Percentiles rank a stretch among this genome's conserved stretches.
Evolutionary conservation across 2,797 vertebrate species (phyloP).

Genomic region (Echeneis naucrates): DNA sequence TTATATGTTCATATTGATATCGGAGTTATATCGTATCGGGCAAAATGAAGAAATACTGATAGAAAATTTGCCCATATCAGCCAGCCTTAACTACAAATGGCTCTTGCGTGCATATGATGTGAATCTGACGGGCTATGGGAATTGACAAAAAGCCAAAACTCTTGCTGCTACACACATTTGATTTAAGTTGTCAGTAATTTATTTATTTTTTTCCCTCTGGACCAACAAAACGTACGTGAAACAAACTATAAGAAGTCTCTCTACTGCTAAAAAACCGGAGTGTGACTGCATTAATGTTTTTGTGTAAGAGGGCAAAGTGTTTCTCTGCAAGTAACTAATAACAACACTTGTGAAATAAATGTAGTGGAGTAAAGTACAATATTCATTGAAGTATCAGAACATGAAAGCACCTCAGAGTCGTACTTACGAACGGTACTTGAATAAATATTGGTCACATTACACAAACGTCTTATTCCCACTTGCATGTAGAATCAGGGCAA

Average conservation of each 20-base stretch:
- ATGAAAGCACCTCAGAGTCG: not conserved
- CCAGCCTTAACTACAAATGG: too few species aligned
- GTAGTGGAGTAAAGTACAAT: not conserved
- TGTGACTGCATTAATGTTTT: too few species aligned
- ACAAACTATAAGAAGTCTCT: not conserved
- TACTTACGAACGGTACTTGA: not conserved
- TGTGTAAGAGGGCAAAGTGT: slow-evolving; percentile 8
- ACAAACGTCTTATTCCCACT: not conserved
- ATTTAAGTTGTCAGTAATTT: not conserved
- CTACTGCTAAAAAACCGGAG: not conserved
- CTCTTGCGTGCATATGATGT: not conserved
- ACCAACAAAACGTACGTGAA: not conserved
- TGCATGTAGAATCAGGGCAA: slow-evolving; percentile 16
- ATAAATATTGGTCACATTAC: slow-evolving; percentile 15
- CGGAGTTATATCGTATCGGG: too few species aligned
- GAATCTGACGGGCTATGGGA: not conserved
- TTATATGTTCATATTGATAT: too few species aligned
- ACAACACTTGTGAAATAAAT: not conserved
- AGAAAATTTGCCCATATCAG: too few species aligned
- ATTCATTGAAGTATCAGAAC: not conserved
- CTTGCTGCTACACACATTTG: not conserved
- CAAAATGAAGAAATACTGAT: too few species aligned
- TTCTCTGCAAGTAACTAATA: not conserved
- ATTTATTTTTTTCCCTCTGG: not conserved
- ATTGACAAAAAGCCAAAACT: not conserved